phyloP scores from a whole-genome alignment of 2,888 invertebrate genomes.

The Agrochola litura region DNA sequence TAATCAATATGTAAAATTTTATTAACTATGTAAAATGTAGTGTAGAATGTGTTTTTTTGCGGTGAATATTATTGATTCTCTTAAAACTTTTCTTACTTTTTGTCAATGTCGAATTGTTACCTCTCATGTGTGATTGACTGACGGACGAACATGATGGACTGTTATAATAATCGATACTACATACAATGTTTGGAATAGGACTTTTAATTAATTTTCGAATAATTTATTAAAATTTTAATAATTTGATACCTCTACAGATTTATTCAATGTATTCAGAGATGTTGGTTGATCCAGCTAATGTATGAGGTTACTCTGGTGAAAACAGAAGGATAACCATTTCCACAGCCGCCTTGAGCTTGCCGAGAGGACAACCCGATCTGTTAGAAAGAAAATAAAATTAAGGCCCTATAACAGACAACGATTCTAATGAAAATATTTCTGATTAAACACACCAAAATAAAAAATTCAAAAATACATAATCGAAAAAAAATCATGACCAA shows the following conservation, averaged over 20 bases:
- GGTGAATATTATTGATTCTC: not conserved
- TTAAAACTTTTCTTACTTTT: not conserved
- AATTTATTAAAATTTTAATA: not conserved
- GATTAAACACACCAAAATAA: not conserved
- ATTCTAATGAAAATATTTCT: not conserved
- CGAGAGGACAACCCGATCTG: not conserved
- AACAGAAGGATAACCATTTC: not conserved
- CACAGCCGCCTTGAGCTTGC: not conserved
- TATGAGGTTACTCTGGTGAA: not conserved
- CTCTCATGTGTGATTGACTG: not conserved
- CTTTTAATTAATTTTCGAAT: not conserved
- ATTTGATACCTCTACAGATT: not conserved
- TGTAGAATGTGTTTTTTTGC: not conserved
- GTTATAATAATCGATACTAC: not conserved
- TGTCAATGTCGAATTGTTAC: not conserved
- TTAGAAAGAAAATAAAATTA: not conserved
- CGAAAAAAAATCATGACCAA: too few relatives aligned
- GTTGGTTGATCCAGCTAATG: not conserved
- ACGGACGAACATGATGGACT: not conserved
- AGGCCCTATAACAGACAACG: not conserved
- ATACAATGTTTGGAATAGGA: not conserved
- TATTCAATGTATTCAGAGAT: not conserved
- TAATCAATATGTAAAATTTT: not conserved
- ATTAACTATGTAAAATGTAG: not conserved
- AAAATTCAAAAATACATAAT: too few relatives aligned